Evolutionary conservation across 2,113 vertebrate genomes (phyloP).

Genomic region (Cranoglanis bouderius): DNA sequence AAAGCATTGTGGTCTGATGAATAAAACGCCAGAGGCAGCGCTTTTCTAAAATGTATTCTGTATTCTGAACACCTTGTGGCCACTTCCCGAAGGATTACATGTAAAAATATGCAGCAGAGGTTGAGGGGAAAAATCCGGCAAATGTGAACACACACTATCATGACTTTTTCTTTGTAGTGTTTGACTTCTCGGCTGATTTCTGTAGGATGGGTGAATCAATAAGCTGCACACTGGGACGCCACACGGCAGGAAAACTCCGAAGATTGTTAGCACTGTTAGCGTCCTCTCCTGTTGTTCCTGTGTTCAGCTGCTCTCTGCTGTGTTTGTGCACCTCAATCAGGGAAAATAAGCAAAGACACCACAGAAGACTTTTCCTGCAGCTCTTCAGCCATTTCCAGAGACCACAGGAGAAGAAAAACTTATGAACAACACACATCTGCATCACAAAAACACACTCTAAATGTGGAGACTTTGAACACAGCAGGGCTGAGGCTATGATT

Average conservation of each 20-base stretch:
- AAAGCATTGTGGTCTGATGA: slow-evolving; percentile 29
- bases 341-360: slow-evolving; percentile 37
- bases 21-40: neutral
- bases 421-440: slow-evolving; percentile 19
- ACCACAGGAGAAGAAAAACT: slow-evolving; percentile 16
- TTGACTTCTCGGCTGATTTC: slow-evolving; percentile 7
- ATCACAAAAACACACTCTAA: slow-evolving; percentile 24
- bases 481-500: slow-evolving; percentile 41
- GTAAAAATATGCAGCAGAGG: slow-evolving; percentile 18
- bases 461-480: slow-evolving; percentile 12
- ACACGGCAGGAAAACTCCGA: neutral
- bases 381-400: slow-evolving; percentile 11
- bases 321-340: slow-evolving; percentile 15
- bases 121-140: neutral
- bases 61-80: neutral
- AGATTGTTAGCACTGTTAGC: neutral
- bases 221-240: neutral
- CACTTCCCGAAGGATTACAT: neutral
- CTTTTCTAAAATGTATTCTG: slow-evolving; percentile 10
- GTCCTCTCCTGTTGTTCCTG: neutral
- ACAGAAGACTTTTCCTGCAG: slow-evolving; percentile 24
- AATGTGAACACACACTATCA: slow-evolving; percentile 3
- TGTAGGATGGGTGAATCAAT: slow-evolving; percentile 29
- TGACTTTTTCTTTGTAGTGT: slow-evolving; percentile 5
- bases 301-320: slow-evolving; percentile 8